A percentile compares a stretch with the other conserved stretches of the same genome.
phyloP scores from a whole-genome alignment of 2,797 vertebrate species.

The Astyanax mexicanus region DNA sequence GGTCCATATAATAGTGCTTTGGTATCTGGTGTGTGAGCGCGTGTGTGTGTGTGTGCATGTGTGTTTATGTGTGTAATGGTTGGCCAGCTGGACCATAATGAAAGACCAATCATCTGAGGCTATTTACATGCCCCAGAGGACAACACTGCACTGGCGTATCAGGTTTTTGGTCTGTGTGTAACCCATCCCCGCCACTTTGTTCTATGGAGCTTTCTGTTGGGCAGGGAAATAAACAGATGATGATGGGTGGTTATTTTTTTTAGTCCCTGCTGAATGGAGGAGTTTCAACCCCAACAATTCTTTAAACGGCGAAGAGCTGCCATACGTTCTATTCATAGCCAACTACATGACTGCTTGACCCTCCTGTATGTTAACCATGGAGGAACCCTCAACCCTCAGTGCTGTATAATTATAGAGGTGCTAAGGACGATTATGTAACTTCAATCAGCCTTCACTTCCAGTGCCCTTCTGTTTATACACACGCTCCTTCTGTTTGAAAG shows the following conservation, averaged over 20 bases:
- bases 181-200: conserved; percentile 21
- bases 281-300: conserved; percentile 25
- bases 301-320: conserved; percentile 18
- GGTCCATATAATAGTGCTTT: not conserved
- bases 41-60: conserved; percentile 13
- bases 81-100: conserved; percentile 32
- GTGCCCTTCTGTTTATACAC: not conserved
- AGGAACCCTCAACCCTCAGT: conserved; percentile 3
- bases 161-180: conserved; percentile 39
- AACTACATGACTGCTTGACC: conserved; percentile 33
- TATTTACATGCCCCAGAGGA: conserved; percentile 37
- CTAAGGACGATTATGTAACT: not conserved
- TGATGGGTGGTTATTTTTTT: conserved; percentile 54
- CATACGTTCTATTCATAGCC: conserved; percentile 33
- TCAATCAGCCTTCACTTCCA: not conserved
- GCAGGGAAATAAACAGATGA: conserved; percentile 21
- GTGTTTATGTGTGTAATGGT: conserved; percentile 11
- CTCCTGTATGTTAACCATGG: conserved; percentile 18
- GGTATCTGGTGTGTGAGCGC: conserved; percentile 30
- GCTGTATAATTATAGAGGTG: conserved; percentile 1
- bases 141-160: conserved; percentile 24
- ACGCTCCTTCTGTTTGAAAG: not conserved
- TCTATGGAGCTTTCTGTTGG: conserved; percentile 22
- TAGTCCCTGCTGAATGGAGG: conserved; percentile 24
- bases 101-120: conserved; percentile 41